Percentiles rank a stretch among this genome's conserved stretches.
phyloP scores from a whole-genome alignment of 2,797 vertebrate genomes.

The Hafferia zeledoni region DNA sequence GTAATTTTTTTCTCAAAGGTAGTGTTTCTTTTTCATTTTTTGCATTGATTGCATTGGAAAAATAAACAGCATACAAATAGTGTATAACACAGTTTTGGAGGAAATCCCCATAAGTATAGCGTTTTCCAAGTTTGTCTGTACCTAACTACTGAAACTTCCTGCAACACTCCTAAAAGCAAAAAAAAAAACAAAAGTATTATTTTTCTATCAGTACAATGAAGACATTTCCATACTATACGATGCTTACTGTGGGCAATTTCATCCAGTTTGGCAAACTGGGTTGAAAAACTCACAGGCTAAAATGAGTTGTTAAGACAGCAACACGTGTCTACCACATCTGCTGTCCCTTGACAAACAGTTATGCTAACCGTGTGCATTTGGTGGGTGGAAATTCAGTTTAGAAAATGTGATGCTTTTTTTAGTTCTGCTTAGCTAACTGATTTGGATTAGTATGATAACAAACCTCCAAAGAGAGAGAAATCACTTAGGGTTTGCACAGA shows the following conservation, averaged over 20 bases:
- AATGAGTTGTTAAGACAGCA: not conserved
- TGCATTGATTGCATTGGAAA: not conserved
- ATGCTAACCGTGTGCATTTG: not conserved
- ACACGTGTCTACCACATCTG: not conserved
- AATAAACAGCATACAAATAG: not conserved
- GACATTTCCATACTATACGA: not conserved
- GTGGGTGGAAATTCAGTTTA: not conserved
- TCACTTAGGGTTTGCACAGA: not conserved
- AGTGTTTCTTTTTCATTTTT: not conserved
- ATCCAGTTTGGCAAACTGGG: not conserved
- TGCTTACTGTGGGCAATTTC: not conserved
- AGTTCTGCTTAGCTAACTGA: not conserved
- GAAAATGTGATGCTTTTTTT: not conserved
- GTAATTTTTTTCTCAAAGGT: not conserved
- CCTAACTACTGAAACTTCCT: not conserved
- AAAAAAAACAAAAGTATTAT: not conserved
- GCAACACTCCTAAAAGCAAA: not conserved
- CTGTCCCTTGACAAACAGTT: not conserved
- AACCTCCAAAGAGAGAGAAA: not conserved
- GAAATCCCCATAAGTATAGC: not conserved
- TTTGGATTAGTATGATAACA: not conserved
- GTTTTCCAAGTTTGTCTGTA: not conserved
- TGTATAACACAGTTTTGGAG: rapidly evolving
- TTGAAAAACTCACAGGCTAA: not conserved
- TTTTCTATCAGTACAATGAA: not conserved